phyloP scores from a whole-genome alignment of 1,140 invertebrate species.

The Andricus grossulariae region DNA sequence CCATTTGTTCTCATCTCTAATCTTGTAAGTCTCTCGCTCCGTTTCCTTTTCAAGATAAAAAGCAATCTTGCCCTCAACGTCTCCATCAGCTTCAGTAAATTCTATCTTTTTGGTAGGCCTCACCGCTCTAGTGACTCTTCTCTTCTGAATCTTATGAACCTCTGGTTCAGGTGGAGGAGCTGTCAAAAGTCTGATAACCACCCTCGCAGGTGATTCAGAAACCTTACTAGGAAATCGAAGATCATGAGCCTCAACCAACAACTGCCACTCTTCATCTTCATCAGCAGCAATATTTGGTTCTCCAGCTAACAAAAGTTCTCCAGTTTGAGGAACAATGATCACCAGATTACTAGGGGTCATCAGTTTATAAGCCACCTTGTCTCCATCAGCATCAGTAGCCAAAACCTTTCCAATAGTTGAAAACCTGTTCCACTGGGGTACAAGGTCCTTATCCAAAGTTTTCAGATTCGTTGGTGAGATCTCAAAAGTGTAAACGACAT shows the following conservation, averaged over 20 bases:
- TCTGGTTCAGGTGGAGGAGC: conserved; percentile 70
- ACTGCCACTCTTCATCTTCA: conserved; percentile 80
- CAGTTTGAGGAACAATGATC: conserved; percentile 93
- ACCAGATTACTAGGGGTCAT: conserved; percentile 86
- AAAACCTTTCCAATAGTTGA: conserved; percentile 87
- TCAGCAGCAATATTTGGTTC: conserved; percentile 78
- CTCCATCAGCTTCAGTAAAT: conserved; percentile 93
- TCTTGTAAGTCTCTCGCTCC: conserved; percentile 94
- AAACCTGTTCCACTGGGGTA: conserved; percentile 83
- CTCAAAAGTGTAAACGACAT: conserved; percentile 86
- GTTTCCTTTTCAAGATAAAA: conserved; percentile 95
- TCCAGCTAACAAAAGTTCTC: conserved; percentile 88
- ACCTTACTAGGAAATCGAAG: conserved; percentile 82
- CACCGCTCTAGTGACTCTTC: conserved; percentile 90
- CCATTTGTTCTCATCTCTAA: conserved; percentile 94
- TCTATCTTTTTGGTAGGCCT: conserved; percentile 94
- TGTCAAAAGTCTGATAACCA: conserved; percentile 85
- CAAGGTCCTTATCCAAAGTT: conserved; percentile 73
- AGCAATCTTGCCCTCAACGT: conserved; percentile 89
- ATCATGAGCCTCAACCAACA: conserved; percentile 89
- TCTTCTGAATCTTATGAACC: conserved; percentile 83
- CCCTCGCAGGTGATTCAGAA: conserved; percentile 82
- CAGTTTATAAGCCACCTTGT: conserved; percentile 89
- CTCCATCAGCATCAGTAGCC: conserved; percentile 90
- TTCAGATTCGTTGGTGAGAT: conserved; percentile 79